Evolutionary conservation across 2,888 invertebrate genomes (phyloP).

Genomic region (Blomia tropicalis): DNA sequence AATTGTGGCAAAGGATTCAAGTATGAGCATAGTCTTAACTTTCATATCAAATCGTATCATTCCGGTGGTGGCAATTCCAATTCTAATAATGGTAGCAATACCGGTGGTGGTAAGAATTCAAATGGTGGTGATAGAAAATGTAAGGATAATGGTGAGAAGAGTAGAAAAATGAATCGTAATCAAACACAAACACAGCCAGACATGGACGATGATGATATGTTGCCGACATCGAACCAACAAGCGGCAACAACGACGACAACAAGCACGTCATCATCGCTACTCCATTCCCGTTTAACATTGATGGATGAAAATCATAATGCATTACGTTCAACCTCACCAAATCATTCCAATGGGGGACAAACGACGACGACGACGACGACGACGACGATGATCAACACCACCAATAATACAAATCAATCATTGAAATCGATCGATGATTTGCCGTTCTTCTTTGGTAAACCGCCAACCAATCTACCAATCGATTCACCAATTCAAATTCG

Average conservation of each 20-base stretch:
- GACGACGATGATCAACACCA: background rate
- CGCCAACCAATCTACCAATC: slow-evolving; percentile 19
- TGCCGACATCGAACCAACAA: background rate
- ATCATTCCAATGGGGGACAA: background rate
- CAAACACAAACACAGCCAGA: background rate
- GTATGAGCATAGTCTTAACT: slow-evolving; percentile 27
- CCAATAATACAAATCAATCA: background rate
- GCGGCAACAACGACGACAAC: background rate
- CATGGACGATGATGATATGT: background rate
- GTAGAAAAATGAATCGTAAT: background rate
- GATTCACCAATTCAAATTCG: slow-evolving; percentile 27
- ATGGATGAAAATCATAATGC: slow-evolving; percentile 13
- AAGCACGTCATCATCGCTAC: background rate
- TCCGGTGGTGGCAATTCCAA: slow-evolving; percentile 14
- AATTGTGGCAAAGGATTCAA: slow-evolving; percentile 28
- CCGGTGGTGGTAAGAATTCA: background rate
- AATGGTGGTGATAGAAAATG: background rate
- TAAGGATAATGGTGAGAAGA: background rate
- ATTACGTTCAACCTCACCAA: background rate
- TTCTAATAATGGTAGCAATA: slow-evolving; percentile 2
- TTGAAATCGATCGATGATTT: background rate
- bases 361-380: no score
- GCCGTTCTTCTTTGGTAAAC: slow-evolving; percentile 21
- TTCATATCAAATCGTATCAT: slow-evolving; percentile 28
- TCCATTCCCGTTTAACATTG: slow-evolving; percentile 4